Conservation (phyloP, 2,113 vertebrate species). For the Mormoops blainvillei region DNA sequence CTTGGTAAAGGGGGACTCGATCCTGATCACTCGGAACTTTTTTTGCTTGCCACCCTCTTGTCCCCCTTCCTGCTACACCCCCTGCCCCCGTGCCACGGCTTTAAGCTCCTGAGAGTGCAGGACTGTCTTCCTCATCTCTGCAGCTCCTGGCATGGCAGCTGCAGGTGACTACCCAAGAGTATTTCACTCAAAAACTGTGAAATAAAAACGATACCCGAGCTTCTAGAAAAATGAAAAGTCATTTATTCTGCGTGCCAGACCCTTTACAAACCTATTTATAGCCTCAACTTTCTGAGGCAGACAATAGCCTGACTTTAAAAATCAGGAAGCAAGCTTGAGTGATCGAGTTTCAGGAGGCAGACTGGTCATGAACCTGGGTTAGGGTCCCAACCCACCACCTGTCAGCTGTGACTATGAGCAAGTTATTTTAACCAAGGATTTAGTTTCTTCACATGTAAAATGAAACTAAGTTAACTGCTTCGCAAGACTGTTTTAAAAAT, state of each 20-base stretch:
- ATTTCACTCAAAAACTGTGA: background rate
- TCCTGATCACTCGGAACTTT: background rate
- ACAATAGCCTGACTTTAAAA: background rate
- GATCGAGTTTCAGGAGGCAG: background rate
- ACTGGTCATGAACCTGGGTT: background rate
- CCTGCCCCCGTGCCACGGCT: background rate
- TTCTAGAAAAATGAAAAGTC: background rate
- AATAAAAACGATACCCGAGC: slow-evolving; percentile 25
- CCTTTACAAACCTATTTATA: background rate
- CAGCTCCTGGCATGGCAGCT: background rate
- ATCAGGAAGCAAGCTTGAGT: background rate
- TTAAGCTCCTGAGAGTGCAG: background rate
- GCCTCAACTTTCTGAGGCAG: background rate
- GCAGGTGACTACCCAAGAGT: background rate
- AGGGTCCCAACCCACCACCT: background rate
- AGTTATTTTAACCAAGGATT: background rate
- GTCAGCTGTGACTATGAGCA: background rate
- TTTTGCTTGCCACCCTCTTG: background rate
- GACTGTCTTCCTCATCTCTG: background rate
- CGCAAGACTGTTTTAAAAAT: background rate
- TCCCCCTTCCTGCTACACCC: too few relatives aligned
- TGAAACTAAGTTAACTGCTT: background rate
- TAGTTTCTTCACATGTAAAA: background rate
- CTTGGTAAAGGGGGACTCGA: background rate
- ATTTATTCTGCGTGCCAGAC: background rate